Evolutionary conservation across 2,888 invertebrate species (phyloP), one percentile per base, ranked within the genome.

Genomic region (Celastrina argiolus): DNA sequence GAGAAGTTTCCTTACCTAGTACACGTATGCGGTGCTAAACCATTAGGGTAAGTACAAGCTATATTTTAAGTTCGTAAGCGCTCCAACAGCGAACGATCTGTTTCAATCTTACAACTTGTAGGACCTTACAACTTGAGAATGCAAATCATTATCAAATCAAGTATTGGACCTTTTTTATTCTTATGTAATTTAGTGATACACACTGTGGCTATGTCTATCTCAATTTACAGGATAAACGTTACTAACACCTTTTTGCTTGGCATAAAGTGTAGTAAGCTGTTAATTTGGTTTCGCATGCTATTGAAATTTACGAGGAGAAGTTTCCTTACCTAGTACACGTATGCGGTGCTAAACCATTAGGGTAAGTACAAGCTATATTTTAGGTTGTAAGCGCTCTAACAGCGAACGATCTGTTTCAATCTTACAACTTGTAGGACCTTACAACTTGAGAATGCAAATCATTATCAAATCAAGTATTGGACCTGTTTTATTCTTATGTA

Each of bases 261-360:
- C n/a, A n/a, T n/a, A n/a, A n/a, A n/a, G n/a, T n/a, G n/a, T n/a
- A n/a, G n/a, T n/a, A n/a, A n/a, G n/a, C n/a, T n/a, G n/a, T n/a
- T n/a, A n/a, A n/a, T n/a, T n/a, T n/a, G n/a, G n/a, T 79, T 86
- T 83, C 82, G 83, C 83, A 80, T 81, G 81, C 82, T 85, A 86
- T 88, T 87, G 85, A 87, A 88, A 88, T 89, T 89, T 89, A 89
- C 87, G 82, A 83, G 82, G 79, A 74, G 81, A 86, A 85, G 77
- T 86, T 87, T 74, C 76, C 75, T 80, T 81, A 75, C 74, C 77
- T 74, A 69, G 61, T 72, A 70, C 70, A 69, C 69, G 69, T 71
- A 69, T 70, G 67, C 64, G 69, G 69, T 71, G 67, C 72, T 71
- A 76, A 65, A 71, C 76, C 78, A 79, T 71, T 69, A 70, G 65